These are phyloP conservation scores for Phocoena phocoena DNA, from an alignment of 2,113 vertebrate species.

Conservation along the genomic window DNA sequence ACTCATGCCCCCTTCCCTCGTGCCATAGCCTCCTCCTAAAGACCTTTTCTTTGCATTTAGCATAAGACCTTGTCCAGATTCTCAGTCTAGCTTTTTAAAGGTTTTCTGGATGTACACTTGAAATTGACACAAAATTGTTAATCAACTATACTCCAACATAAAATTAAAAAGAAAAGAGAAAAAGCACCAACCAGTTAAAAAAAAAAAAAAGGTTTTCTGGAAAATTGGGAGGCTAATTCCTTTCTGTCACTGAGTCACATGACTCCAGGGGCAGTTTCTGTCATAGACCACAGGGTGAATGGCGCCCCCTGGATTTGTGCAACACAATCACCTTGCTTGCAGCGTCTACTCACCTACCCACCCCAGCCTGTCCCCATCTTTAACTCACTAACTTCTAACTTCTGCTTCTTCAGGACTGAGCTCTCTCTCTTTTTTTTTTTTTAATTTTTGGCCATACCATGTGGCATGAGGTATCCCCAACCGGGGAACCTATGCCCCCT, in stretches of 20 bases:
- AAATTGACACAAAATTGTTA: background rate
- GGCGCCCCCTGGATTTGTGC: background rate
- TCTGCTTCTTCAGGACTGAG: background rate
- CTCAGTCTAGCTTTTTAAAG: background rate
- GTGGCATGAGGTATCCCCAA: no score
- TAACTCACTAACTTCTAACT: slow-evolving; percentile 20
- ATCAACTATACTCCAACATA: background rate
- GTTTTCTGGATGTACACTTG: background rate
- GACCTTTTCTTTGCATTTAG: background rate
- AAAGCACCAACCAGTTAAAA: background rate
- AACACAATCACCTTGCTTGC: background rate
- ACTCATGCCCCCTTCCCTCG: background rate
- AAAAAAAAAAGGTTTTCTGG: background rate
- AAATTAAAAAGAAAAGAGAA: background rate
- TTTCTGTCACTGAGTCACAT: background rate
- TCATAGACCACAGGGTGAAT: background rate
- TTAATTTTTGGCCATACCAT: no score
- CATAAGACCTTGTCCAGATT: background rate
- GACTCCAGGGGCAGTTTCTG: background rate
- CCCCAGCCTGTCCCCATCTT: background rate
- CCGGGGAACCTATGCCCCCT: no score
- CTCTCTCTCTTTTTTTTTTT: background rate
- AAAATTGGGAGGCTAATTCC: background rate
- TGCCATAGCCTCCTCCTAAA: background rate
- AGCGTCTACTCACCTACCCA: background rate